Conservation (phyloP, 2,113 vertebrate genomes). For the Mohoua ochrocephala region DNA sequence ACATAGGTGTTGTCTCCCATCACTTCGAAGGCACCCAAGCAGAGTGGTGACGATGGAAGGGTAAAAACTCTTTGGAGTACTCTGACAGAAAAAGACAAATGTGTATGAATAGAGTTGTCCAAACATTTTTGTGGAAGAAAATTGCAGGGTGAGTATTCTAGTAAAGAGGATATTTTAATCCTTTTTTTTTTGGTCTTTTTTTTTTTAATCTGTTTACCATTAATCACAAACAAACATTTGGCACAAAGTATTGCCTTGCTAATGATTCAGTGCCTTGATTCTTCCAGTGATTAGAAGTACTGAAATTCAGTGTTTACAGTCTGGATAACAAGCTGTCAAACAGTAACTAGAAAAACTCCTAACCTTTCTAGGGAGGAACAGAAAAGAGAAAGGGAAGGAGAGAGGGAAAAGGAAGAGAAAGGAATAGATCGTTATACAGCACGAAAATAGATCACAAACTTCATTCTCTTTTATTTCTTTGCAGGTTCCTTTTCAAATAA, state of each 20-base stretch:
- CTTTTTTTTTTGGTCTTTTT: not conserved
- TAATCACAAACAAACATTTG: constrained; percentile 15
- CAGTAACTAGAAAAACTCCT: not conserved
- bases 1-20: accelerated
- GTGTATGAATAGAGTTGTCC: not conserved
- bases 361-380: not conserved
- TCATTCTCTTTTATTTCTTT: not conserved
- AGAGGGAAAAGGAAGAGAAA: not conserved
- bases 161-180: not conserved
- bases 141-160: not conserved
- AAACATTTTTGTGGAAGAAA: not conserved
- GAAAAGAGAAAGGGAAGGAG: not conserved
- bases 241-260: not conserved
- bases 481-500: not conserved
- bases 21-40: not conserved
- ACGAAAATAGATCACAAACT: not conserved
- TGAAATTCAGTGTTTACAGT: not conserved
- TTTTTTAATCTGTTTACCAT: not conserved
- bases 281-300: not conserved
- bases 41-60: not conserved
- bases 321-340: not conserved
- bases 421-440: not conserved
- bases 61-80: not conserved
- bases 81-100: not conserved
- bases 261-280: not conserved